Evolutionary conservation across 2,113 vertebrate species (phyloP), one percentile per base, ranked within the genome.

Genomic region (Pedionomus torquatus): DNA sequence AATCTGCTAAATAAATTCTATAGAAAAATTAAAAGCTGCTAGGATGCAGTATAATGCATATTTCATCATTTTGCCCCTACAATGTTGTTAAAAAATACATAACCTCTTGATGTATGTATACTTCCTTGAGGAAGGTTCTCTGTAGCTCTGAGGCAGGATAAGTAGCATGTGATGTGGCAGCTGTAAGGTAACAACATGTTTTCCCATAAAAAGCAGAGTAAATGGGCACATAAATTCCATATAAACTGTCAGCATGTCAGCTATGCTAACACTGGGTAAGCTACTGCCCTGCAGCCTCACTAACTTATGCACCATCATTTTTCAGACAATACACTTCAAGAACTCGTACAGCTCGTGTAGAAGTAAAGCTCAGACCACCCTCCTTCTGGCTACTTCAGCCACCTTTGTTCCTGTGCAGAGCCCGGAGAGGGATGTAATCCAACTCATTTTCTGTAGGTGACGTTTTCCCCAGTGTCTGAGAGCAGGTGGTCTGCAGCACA

Each of bases 151-250:
- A 98, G 98, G 98, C 95, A 97, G 94, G 97, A 96, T 97, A 97
- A 98, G 96, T 95, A 68, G 95, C 95, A 92, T 98, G 97, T 97
- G 97, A 97, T 97, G 96, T 97, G 97, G 97, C 98, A 98, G 98
- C 98, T 98, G 97, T 98, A 98, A 98, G 96, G 94, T 98, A 98
- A 98, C 98, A 98, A 98, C 97, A 98, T 98, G 98, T 98, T 98
- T 98, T 97, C 97, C 97, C 97, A 98, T 98, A 98, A 98, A 98
- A 98, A 97, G 95, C 96, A 89, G 97, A 96, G 96, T 95, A 98
- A 98, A 98, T 98, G 97, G 97, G 97, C 97, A 97, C 97, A 98
- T 98, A 98, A 98, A 98, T 98, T 98, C 95, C 96, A 81, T 97
- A 98, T 96, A 98, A 98, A 98, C 97, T 98, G 98, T 98, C 98